Base-by-base conservation (phyloP, 2,113 vertebrate genomes). In the Barnardius zonarius region DNA sequence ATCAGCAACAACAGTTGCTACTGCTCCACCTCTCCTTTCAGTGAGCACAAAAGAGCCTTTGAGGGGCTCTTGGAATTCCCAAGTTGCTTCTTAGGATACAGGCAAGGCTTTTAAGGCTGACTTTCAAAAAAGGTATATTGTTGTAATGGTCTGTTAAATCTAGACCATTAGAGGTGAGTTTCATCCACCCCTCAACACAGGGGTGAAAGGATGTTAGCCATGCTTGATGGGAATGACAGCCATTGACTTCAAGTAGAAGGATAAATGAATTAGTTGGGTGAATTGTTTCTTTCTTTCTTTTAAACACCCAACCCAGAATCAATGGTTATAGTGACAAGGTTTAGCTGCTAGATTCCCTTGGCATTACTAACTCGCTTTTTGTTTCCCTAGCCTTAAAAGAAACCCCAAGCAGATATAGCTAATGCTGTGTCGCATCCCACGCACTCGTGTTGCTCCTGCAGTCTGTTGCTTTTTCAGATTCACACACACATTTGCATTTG, bases 401-500 rank as follows among this genome's bases (percentile, higher is more conserved):
- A 43, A 12, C 1, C 18, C 2, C 52, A 57, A 86, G 90, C 82
- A 95, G 90, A 72, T 88, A 51, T 15, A 96, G 83, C 79, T 92
- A 76, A 61, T 95, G 90, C 95, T 83, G 63, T 72, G 82, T 59
- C 2, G 5, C 92, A 82, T 94, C 95, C 96, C 90, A 90, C 90
- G 12, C 72, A 25, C 90, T 78, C 10, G 0, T 78, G 92, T 90
- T 92, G 88, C 94, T 97, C 95, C 93, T 82, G 92, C 90, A 96
- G 93, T 94, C 96, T 97, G 95, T 84, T 96, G 86, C 92, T 94
- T 92, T 97, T 93, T 90, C 85, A 76, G 90, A 93, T 83, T 81
- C 93, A 90, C 93, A 72, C 92, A 81, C 85, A 68, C 86, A 94
- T 96, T 95, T 95, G 86, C 95, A 96, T 96, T 96, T 93, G 73